phyloP scores from a whole-genome alignment of 1,140 invertebrate genomes.

The Diorhabda sublineata region DNA sequence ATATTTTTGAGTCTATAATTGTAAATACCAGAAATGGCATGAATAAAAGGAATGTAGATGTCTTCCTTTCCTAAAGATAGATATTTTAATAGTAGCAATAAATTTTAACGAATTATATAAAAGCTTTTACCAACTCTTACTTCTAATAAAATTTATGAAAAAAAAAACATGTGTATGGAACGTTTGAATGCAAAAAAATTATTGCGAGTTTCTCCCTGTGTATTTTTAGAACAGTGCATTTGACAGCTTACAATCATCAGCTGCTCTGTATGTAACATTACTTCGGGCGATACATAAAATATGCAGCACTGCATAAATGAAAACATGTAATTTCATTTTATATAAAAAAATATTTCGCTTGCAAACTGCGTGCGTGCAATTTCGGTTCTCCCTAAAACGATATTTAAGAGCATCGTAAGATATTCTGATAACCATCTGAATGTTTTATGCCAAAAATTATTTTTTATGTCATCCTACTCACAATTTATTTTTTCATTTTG shows the following conservation, averaged over 20 bases:
- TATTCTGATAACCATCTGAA: constrained; percentile 11
- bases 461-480: too few relatives aligned
- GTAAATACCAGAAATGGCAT: too few relatives aligned
- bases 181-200: neutral
- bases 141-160: too few relatives aligned
- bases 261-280: neutral
- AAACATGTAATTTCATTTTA: constrained; percentile 16
- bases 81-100: too few relatives aligned
- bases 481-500: too few relatives aligned
- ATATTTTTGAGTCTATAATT: too few relatives aligned
- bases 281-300: constrained; percentile 3
- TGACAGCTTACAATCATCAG: neutral
- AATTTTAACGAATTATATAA: too few relatives aligned
- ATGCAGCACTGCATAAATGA: constrained; percentile 1
- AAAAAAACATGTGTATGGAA: too few relatives aligned
- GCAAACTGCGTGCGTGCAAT: constrained; percentile 13
- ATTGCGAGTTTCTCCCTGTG: neutral
- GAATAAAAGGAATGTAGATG: too few relatives aligned
- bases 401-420: constrained; percentile 7
- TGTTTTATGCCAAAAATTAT: neutral
- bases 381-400: constrained; percentile 7
- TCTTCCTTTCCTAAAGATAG: too few relatives aligned
- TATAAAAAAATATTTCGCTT: constrained; percentile 17
- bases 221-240: neutral
- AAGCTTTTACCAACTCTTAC: too few relatives aligned